Evolutionary conservation across 1,140 invertebrate genomes (phyloP).

Genomic region (Holotrichia oblita): DNA sequence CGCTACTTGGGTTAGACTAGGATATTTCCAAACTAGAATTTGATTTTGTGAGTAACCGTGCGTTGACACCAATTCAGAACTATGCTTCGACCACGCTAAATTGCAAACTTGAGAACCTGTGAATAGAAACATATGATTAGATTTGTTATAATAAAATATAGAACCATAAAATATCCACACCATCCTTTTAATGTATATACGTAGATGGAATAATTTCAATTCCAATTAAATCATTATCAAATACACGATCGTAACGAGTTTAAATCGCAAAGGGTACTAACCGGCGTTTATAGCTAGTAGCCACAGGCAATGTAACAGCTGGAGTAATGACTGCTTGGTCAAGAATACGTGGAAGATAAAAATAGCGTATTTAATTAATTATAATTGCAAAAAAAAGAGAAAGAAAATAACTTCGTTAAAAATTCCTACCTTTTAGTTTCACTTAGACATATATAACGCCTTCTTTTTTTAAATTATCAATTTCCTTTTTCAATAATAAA

Average conservation of each 20-base stretch:
- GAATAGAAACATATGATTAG: constrained; percentile 45
- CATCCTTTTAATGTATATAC: too few relatives aligned
- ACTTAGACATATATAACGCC: neutral
- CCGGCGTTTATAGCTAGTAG: constrained; percentile 2
- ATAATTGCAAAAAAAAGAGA: constrained; percentile 10
- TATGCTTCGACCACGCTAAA: constrained; percentile 99
- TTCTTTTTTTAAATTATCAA: neutral
- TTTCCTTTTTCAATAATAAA: neutral
- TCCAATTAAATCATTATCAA: too few relatives aligned
- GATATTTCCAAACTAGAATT: constrained; percentile 99
- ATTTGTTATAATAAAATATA: neutral
- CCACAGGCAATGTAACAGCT: neutral
- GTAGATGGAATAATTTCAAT: too few relatives aligned
- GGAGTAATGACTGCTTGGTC: constrained; percentile 14
- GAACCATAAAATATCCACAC: neutral
- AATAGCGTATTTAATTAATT: constrained; percentile 17
- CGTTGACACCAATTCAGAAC: constrained; percentile 96
- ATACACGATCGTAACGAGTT: neutral
- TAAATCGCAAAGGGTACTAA: neutral
- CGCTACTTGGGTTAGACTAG: constrained; percentile 94
- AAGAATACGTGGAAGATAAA: constrained; percentile 8
- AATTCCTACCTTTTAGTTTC: constrained; percentile 3
- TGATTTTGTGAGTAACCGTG: constrained; percentile 99
- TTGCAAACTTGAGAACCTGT: constrained; percentile 97
- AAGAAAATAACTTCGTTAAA: constrained; percentile 8